Conservation (phyloP, 2,113 vertebrate genomes). For the Rhizomys pruinosus region DNA sequence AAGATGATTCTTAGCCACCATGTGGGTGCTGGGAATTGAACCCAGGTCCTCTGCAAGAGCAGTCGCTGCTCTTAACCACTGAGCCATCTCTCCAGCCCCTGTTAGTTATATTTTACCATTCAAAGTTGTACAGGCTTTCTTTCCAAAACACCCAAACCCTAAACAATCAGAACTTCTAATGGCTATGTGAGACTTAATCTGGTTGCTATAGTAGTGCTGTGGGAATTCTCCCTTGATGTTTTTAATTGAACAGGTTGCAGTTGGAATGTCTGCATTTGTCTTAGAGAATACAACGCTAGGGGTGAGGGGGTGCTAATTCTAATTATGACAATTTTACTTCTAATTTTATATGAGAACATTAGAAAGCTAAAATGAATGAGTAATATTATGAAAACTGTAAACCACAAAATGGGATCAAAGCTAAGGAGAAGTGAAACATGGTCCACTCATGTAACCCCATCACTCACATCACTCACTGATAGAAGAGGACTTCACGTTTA, state of each 20-base stretch:
- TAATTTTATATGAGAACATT: constrained; percentile 29
- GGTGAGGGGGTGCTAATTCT: constrained; percentile 11
- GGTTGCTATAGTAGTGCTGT: not conserved
- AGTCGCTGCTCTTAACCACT: no score
- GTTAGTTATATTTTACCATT: not conserved
- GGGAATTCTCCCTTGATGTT: not conserved
- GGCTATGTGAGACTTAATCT: not conserved
- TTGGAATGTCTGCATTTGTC: constrained; percentile 18
- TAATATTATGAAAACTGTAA: constrained; percentile 36
- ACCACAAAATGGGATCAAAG: not conserved
- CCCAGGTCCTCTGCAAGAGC: no score
- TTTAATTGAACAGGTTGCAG: constrained; percentile 4
- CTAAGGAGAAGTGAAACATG: not conserved
- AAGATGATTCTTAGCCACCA: no score
- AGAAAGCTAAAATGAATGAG: constrained; percentile 15
- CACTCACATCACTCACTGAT: not conserved
- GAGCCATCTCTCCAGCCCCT: no score
- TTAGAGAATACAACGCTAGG: constrained; percentile 10
- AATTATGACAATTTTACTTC: not conserved
- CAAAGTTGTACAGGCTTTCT: not conserved
- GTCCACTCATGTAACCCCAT: not conserved
- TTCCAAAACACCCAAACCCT: constrained; percentile 23
- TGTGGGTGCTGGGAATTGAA: no score
- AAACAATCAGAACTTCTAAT: constrained; percentile 17
- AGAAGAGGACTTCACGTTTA: not conserved